phyloP scores from a whole-genome alignment of 2,888 invertebrate genomes.

The Leucozona laternaria region DNA sequence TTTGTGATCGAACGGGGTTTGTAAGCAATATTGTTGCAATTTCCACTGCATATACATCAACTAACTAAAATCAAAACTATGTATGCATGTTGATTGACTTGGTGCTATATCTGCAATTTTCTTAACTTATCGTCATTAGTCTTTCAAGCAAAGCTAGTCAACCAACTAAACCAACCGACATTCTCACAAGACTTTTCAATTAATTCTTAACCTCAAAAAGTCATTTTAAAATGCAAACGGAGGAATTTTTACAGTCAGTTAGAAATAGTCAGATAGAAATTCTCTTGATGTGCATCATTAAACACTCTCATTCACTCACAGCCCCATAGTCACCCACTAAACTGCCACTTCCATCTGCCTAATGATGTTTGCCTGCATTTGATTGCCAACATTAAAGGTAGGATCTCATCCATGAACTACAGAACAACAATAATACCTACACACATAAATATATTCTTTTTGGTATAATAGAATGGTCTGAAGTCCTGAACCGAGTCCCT shows the following conservation, averaged over 20 bases:
- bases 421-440: constrained; percentile 22
- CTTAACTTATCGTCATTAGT: neutral
- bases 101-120: too few relatives aligned
- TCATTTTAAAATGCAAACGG: constrained; percentile 52
- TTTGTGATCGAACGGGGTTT: too few relatives aligned
- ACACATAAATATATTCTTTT: neutral
- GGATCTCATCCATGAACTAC: constrained; percentile 26
- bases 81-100: too few relatives aligned
- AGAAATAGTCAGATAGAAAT: constrained; percentile 28
- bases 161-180: neutral
- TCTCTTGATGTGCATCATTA: constrained; percentile 62
- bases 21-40: too few relatives aligned
- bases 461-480: neutral
- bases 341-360: constrained; percentile 61
- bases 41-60: too few relatives aligned
- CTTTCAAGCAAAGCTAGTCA: neutral
- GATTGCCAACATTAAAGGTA: constrained; percentile 64
- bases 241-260: constrained; percentile 40
- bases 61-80: too few relatives aligned
- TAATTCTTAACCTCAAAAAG: constrained; percentile 41
- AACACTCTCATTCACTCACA: constrained; percentile 47
- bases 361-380: constrained; percentile 70
- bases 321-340: constrained; percentile 50
- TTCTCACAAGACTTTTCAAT: constrained; percentile 43
- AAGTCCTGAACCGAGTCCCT: neutral